Evolutionary conservation across 2,888 invertebrate genomes (phyloP).

Genomic region (Patella ulyssiponensis): DNA sequence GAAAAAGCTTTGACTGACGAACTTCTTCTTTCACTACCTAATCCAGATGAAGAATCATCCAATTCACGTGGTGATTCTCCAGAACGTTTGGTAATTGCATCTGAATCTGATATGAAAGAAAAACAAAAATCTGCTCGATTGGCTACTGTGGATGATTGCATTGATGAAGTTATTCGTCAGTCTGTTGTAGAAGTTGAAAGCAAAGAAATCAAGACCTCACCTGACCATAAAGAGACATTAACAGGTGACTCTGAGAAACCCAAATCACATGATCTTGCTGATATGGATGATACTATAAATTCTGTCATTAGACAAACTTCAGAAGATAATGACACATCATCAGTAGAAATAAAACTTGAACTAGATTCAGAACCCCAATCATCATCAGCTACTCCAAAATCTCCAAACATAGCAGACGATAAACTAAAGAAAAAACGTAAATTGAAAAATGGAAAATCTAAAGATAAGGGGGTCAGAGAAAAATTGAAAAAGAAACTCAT

Average conservation of each 20-base stretch:
- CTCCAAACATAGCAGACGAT: neutral
- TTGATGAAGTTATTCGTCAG: constrained; percentile 34
- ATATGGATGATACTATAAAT: constrained; percentile 37
- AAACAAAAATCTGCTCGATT: constrained; percentile 32
- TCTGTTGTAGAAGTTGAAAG: constrained; percentile 17
- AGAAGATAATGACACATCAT: constrained; percentile 17
- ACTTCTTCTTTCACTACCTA: neutral
- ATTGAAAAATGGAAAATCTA: neutral
- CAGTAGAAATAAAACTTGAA: neutral
- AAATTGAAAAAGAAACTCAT: constrained; percentile 30
- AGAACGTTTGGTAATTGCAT: constrained; percentile 35
- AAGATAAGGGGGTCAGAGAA: constrained; percentile 15
- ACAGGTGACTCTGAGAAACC: constrained; percentile 16
- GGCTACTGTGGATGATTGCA: constrained; percentile 37
- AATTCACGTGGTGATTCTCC: constrained; percentile 36
- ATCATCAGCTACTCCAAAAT: neutral
- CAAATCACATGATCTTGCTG: constrained; percentile 24
- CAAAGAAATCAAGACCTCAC: neutral
- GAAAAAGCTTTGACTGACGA: constrained; percentile 18
- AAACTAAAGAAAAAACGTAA: neutral
- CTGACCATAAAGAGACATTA: constrained; percentile 13
- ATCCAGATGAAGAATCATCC: constrained; percentile 23
- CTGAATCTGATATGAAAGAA: constrained; percentile 33
- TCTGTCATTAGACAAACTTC: constrained; percentile 38
- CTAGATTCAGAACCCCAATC: neutral